Base-by-base conservation (phyloP, 2,797 vertebrate species). In the Gephyroberyx darwinii region DNA sequence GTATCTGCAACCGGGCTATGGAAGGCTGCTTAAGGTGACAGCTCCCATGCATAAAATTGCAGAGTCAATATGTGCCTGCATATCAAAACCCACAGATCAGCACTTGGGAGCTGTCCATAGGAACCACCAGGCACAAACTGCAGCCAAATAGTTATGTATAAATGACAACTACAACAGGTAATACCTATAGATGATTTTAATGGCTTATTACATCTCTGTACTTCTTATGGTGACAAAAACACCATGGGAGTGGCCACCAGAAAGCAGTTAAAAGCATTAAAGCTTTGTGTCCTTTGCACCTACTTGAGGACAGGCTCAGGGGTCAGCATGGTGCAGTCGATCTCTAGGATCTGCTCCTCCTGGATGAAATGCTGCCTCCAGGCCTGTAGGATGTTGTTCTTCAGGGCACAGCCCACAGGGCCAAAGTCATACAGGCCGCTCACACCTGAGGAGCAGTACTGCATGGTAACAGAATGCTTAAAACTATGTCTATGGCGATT, bases 311-410 rank as follows among this genome's bases (percentile, higher is more conserved):
- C 98, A 0, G 96, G 64, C 76, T 99, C 98, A 0, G 98, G 98
- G 0, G 98, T 99, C 45, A 99, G 95, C 97, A 99, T 98, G 71
- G 98, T 99, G 88, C 98, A 99, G 89, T 99, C 98, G 0, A 99
- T 98, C 92, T 99, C 98, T 78, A 99, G 90, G 82, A 99, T 98
- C 87, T 99, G 98, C 80, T 99, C 98, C 80, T 99, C 98, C 69
- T 99, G 97, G 89, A 99, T 99, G 69, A 99, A 99, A 91, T 99
- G 98, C 87, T 99, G 96, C 81, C 98, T 95, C 98, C 98, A 99
- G 0, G 89, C 93, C 83, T 99, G 97, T 79, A 99, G 93, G 65
- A 98, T 96, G 86, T 99, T 99, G 92, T 99, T 99, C 91, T 99
- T 99, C 84, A 99, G 84, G 69, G 97, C 96, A 65, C 98, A 99